Base-by-base conservation (phyloP, 2,797 vertebrate species). In the Pangasius djambal region DNA sequence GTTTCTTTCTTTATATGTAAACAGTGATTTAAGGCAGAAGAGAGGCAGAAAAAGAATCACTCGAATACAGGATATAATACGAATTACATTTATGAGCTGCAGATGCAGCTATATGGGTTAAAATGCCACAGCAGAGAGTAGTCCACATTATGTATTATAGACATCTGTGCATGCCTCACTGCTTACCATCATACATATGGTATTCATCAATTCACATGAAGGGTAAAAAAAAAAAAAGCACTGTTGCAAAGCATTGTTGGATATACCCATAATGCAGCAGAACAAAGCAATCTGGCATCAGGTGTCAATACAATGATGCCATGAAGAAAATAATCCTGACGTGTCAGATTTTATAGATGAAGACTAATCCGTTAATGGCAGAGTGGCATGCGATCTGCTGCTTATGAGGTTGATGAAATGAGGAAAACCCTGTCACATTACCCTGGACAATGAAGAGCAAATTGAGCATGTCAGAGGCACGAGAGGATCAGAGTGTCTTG, bases 381-480 rank as follows among this genome's bases (percentile, higher is more conserved):
- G 55, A 72, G 72, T 84, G 44, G 77, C 81, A 48, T 61, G 25
- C 61, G 52, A 85, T 55, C 65, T 89, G 61, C 40, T 86, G 65
- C 59, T 69, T 90, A 69, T 69, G 65, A 10, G 72, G 74, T 61
- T 79, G 34, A 63, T 74, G 65, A 86, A 89, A 91, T 83, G 40
- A 88, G 81, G 69, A 85, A 87, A 85, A 65, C 48, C 28, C 82
- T 82, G 90, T 89, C 89, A 77, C 69, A 88, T 86, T 85, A 67
- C 52, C 52, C 85, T 86, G 52, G 81, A 88, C 89, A 85, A 87
- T 87, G 82, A 65, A 40, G 48, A 89, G 69, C 50, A 88, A 91
- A 83, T 83, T 85, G 85, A 95, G 92, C 94, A 93, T 94, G 92
- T 93, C 92, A 87, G 37, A 86, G 87, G 90, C 95, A 92, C 74